Evolutionary conservation across 1,140 invertebrate species (phyloP), one percentile per base, ranked within the genome.

Genomic region (Ceratina japonica): DNA sequence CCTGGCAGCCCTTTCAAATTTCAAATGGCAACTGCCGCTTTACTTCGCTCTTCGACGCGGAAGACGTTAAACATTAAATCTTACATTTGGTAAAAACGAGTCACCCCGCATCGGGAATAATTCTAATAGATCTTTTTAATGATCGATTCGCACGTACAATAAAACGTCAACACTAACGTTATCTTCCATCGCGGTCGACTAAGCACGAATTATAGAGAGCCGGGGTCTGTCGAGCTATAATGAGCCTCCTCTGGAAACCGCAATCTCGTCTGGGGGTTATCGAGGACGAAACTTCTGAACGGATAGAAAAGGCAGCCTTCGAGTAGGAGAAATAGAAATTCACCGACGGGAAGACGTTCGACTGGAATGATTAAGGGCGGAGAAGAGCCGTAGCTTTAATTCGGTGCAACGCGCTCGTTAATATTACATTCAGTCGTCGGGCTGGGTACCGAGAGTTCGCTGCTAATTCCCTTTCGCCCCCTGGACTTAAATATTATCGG

Each of bases 241-340:
- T 78, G 64, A 63, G 65, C n/a, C 37, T 37, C 69, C 77, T 22
- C 22, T 69, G 56, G 44, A 16, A 65, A 59, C 56, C 59, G 27
- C 80, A 69, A 82, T 83, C 64, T 24, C 75, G 61, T 66, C 56
- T 44, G 44, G 22, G 16, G 56, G 52, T 79, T 79, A 70, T 68
- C 51, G 5, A 20, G 7, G 15, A 18, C 27, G 58, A 22, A n/a
- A 51, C 22, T 22, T 37, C 54, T 59, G 70, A 65, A 18, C 56
- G 31, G 13, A 49, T 27, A n/a, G 20, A 31, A 31, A 70, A 59
- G 49, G 59, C 66, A 84, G 74, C 65, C 71, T 44, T 44, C 37
- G 37, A 62, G 59, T 54, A 24, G 59, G 73, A 66, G 83, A 75
- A 85, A 84, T 81, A 84, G 74, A 81, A 77, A 81, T 85, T 85